Conservation (phyloP, 2,113 vertebrate species). For the Sigmodon hispidus region DNA sequence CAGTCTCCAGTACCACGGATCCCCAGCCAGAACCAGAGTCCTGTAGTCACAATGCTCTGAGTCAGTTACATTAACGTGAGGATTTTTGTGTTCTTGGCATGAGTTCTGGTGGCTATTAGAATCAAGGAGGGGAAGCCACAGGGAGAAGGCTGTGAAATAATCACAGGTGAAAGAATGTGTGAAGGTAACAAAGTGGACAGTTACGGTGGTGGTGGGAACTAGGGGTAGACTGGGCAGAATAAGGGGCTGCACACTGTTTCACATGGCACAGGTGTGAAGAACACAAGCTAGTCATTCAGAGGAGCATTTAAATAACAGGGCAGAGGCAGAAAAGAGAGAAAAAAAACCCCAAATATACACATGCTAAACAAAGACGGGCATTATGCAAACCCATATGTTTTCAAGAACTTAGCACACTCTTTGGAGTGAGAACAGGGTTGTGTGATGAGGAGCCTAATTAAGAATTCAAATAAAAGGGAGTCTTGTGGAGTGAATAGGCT, state of each 20-base stretch:
- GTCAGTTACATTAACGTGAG: not conserved
- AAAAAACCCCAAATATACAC: not conserved
- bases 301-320: not conserved
- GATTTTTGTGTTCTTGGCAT: not conserved
- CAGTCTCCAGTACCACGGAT: not conserved
- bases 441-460: not conserved
- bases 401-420: not conserved
- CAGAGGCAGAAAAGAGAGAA: not conserved
- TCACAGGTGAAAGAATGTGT: not conserved
- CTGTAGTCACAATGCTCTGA: not conserved
- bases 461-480: not conserved
- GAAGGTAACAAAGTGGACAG: not conserved
- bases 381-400: not conserved
- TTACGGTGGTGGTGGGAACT: rapidly evolving
- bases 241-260: too few species aligned
- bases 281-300: not conserved
- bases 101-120: not conserved
- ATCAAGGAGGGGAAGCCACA: not conserved
- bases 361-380: not conserved
- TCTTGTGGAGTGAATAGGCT: not conserved
- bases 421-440: not conserved
- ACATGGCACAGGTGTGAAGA: not conserved
- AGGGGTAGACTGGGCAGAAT: not conserved
- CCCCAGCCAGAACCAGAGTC: not conserved
- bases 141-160: not conserved